Evolutionary conservation across 2,797 vertebrate genomes (phyloP).

Genomic region (Pangasius larnaudii): DNA sequence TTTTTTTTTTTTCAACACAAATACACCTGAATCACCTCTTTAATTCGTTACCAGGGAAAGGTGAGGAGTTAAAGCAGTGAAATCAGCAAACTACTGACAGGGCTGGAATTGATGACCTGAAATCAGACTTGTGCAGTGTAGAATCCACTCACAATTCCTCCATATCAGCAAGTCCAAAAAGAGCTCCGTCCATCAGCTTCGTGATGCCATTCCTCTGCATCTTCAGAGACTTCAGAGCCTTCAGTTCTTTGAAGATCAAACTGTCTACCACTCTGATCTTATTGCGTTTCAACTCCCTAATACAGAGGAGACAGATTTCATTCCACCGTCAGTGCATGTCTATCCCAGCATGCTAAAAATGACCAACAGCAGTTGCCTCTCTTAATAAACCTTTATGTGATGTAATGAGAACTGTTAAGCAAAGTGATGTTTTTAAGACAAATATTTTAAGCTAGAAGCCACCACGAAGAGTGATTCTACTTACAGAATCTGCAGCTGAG

Average conservation of each 20-base stretch:
- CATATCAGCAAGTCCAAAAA: conserved; percentile 95
- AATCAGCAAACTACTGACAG: neutral
- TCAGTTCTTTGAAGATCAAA: conserved; percentile 94
- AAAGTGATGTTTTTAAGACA: neutral
- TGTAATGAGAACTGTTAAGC: neutral
- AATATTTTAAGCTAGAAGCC: neutral
- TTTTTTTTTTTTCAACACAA: no score
- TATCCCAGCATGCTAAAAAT: neutral
- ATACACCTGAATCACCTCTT: neutral
- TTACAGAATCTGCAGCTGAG: conserved; percentile 93
- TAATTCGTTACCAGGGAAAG: neutral
- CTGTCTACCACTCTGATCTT: conserved; percentile 94
- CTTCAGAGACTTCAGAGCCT: conserved; percentile 91
- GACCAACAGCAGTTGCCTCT: neutral
- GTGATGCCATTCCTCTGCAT: conserved; percentile 94
- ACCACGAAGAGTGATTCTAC: conserved; percentile 63
- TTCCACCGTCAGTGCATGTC: neutral
- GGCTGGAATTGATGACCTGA: neutral
- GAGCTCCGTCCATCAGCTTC: conserved; percentile 95
- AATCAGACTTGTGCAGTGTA: neutral
- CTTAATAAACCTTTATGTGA: neutral
- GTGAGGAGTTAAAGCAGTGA: neutral
- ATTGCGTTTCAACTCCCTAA: conserved; percentile 94
- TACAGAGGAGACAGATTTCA: conserved; percentile 39
- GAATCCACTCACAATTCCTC: conserved; percentile 90